These are phyloP conservation scores for Hystrix brachyura DNA, from an alignment of 2,113 vertebrate genomes.

Conservation along the genomic window DNA sequence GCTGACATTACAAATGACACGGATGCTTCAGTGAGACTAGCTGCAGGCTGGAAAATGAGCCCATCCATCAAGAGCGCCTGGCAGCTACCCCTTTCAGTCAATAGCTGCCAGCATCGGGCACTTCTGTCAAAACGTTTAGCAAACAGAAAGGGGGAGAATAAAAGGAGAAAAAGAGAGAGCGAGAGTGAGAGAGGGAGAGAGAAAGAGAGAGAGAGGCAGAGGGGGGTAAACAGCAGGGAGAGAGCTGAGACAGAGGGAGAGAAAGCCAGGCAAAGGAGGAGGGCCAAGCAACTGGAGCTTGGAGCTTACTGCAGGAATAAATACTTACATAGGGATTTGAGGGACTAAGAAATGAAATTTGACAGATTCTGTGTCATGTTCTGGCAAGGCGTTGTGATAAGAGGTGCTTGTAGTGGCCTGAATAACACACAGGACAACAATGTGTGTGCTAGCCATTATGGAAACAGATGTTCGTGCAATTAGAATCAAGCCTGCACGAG, in stretches of 20 bases:
- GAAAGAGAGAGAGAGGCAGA: slow-evolving; percentile 64
- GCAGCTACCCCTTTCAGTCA: slow-evolving; percentile 99
- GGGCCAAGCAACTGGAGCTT: slow-evolving; percentile 88
- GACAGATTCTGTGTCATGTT: slow-evolving; percentile 95
- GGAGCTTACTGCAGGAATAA: slow-evolving; percentile 91
- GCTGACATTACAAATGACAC: slow-evolving; percentile 99
- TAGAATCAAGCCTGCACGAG: slow-evolving; percentile 90
- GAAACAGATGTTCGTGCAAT: slow-evolving; percentile 94
- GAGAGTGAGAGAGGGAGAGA: slow-evolving; percentile 68
- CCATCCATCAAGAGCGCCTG: slow-evolving; percentile 99
- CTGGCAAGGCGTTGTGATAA: slow-evolving; percentile 93
- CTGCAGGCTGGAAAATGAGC: slow-evolving; percentile 99
- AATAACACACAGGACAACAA: slow-evolving; percentile 94
- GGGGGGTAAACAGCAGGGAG: slow-evolving; percentile 71
- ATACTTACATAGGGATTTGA: slow-evolving; percentile 95
- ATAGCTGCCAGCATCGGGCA: slow-evolving; percentile 99
- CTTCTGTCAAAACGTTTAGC: slow-evolving; percentile 99
- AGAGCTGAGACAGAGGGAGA: slow-evolving; percentile 84
- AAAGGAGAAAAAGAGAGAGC: slow-evolving; percentile 90
- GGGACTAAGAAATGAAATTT: slow-evolving; percentile 95
- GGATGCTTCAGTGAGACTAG: slow-evolving; percentile 99
- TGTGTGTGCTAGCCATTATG: slow-evolving; percentile 93
- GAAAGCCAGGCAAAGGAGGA: slow-evolving; percentile 88
- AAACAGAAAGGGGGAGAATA: slow-evolving; percentile 94
- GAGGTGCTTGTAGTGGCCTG: slow-evolving; percentile 94